phyloP scores from a whole-genome alignment of 2,797 vertebrate genomes.

The Orestias chungarensis region DNA sequence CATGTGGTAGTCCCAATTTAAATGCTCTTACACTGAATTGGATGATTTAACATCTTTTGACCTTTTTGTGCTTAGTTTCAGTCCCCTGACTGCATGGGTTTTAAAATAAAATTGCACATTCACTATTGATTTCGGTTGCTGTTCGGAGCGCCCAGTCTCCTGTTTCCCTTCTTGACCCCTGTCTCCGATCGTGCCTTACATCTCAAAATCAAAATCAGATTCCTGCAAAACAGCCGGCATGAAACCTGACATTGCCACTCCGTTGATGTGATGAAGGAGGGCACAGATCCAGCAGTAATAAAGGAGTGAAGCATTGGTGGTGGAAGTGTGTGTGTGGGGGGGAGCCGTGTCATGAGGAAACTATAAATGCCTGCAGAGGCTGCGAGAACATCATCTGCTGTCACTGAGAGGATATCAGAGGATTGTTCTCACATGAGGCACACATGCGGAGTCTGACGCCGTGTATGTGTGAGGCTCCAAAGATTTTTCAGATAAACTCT shows the following conservation, averaged over 20 bases:
- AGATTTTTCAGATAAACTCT: slow-evolving; percentile 83
- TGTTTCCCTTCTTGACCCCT: slow-evolving; percentile 26
- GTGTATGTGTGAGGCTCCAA: slow-evolving; percentile 56
- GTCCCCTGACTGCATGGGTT: slow-evolving; percentile 64
- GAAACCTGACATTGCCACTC: slow-evolving; percentile 50
- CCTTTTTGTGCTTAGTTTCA: slow-evolving; percentile 68
- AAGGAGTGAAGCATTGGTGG: slow-evolving; percentile 21
- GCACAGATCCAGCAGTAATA: slow-evolving; percentile 51
- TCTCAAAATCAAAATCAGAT: slow-evolving; percentile 58
- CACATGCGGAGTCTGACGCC: slow-evolving; percentile 60
- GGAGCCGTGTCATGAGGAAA: slow-evolving; percentile 72
- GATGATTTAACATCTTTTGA: slow-evolving; percentile 70
- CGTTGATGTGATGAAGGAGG: slow-evolving; percentile 54
- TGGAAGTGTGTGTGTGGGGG: not conserved
- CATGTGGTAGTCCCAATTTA: slow-evolving; percentile 68
- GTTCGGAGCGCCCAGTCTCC: slow-evolving; percentile 54
- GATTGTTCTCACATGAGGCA: slow-evolving; percentile 73
- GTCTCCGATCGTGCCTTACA: slow-evolving; percentile 34
- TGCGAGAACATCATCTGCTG: slow-evolving; percentile 74
- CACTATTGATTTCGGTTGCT: slow-evolving; percentile 72
- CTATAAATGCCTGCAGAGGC: slow-evolving; percentile 72
- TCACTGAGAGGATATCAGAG: slow-evolving; percentile 73
- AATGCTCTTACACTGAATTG: slow-evolving; percentile 67
- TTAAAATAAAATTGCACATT: slow-evolving; percentile 77
- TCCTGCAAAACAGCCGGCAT: slow-evolving; percentile 19